These are phyloP conservation scores for Odontocerum albicorne DNA, from an alignment of 2,888 invertebrate species.

Conservation along the genomic window DNA sequence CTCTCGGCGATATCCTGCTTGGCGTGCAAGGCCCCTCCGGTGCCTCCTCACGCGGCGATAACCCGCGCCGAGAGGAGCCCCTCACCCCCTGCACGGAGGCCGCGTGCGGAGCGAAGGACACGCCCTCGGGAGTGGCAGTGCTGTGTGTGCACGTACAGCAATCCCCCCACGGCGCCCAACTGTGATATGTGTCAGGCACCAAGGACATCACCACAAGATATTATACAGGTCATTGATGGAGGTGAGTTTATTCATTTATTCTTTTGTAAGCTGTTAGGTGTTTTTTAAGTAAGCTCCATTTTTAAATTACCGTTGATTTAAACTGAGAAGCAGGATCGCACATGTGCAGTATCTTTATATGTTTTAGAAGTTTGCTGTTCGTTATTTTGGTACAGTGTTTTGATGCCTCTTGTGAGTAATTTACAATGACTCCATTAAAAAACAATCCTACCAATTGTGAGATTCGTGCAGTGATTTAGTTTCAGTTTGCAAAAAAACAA, in stretches of 20 bases:
- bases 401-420: too few relatives aligned
- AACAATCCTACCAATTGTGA: too few relatives aligned
- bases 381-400: too few relatives aligned
- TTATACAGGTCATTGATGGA: constrained; percentile 29
- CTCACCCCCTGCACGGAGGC: constrained; percentile 12
- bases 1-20: constrained; percentile 67
- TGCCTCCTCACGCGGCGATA: constrained; percentile 43
- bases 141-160: constrained; percentile 79
- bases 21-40: constrained; percentile 74
- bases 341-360: too few relatives aligned
- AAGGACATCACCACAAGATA: constrained; percentile 39
- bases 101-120: constrained; percentile 4
- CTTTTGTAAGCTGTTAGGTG: too few relatives aligned
- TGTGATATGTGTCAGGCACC: constrained; percentile 80
- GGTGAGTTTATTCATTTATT: constrained; percentile 24
- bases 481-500: too few relatives aligned
- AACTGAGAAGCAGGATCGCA: too few relatives aligned
- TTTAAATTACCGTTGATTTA: too few relatives aligned
- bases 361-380: too few relatives aligned
- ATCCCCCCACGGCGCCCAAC: constrained; percentile 56
- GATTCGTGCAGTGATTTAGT: too few relatives aligned
- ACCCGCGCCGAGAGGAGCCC: not conserved
- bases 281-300: too few relatives aligned
- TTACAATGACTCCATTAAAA: too few relatives aligned
- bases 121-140: constrained; percentile 66